Percentiles rank a stretch among this genome's conserved stretches.
Evolutionary conservation across 2,113 vertebrate genomes (phyloP).

Genomic region (Hydrochoerus hydrochaeris): DNA sequence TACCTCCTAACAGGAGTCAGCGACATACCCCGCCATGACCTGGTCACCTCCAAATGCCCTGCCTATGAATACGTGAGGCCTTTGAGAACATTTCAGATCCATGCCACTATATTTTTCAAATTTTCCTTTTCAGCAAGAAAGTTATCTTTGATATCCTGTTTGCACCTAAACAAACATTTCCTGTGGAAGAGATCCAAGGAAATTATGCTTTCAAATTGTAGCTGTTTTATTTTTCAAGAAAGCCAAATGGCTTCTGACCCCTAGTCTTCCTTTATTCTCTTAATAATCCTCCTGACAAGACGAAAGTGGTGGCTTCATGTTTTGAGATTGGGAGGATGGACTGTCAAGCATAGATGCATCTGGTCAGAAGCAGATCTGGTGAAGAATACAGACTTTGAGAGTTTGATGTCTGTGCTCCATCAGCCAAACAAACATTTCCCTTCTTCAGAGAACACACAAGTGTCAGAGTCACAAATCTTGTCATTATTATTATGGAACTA

Average conservation of each 20-base stretch:
- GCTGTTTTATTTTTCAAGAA: constrained; percentile 4
- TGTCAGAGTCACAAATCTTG: background rate
- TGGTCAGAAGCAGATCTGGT: background rate
- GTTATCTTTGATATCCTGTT: background rate
- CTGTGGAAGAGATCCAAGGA: background rate
- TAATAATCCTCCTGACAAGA: background rate
- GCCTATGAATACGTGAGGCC: background rate
- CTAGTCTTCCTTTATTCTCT: background rate
- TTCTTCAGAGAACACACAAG: background rate
- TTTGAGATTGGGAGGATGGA: background rate
- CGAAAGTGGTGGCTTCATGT: background rate
- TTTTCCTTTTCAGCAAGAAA: background rate
- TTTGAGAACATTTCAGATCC: background rate
- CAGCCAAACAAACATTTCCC: background rate
- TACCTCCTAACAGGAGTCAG: background rate
- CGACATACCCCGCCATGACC: background rate
- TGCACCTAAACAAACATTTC: constrained; percentile 5
- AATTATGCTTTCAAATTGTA: background rate
- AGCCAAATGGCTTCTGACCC: background rate
- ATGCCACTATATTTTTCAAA: background rate
- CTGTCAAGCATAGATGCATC: background rate
- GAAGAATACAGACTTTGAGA: background rate
- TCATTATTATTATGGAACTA: background rate
- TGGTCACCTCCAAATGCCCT: background rate
- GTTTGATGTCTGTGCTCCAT: background rate